Evolutionary conservation across 2,113 vertebrate genomes (phyloP).

Genomic region (Oryctolagus cuniculus): mOryCun1.1 NC_091441.1:121893501-121894000

Average conservation of each 20-base stretch:
- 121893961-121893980: neutral
- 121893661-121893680: neutral
- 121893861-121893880: neutral
- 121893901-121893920: neutral
- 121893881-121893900: neutral
- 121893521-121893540: neutral
- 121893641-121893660: no score
- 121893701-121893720: neutral
- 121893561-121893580: neutral
- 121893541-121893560: neutral
- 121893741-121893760: neutral
- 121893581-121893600: neutral
- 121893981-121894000: neutral
- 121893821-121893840: conserved; percentile 22
- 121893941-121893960: no score
- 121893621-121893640: neutral
- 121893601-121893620: neutral
- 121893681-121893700: neutral
- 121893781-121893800: conserved; percentile 6
- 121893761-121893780: neutral
- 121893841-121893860: neutral
- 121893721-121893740: neutral
- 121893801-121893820: neutral
- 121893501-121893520: neutral
- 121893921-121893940: neutral